phyloP scores from a whole-genome alignment of 2,113 vertebrate genomes.

The Triplophysa dalaica region DNA sequence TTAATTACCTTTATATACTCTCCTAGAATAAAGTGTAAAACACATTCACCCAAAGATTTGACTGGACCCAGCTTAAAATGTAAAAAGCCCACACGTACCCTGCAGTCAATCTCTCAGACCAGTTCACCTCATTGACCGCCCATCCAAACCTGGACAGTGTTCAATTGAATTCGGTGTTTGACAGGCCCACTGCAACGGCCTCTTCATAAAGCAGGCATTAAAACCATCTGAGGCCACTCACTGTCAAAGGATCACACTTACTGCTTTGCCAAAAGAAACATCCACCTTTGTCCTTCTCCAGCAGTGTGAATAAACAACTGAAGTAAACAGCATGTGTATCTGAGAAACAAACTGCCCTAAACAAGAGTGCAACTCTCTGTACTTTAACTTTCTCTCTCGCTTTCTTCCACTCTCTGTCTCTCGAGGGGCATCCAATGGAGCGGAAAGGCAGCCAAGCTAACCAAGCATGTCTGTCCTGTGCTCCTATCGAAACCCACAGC shows the following conservation, averaged over 20 bases:
- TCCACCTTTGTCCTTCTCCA: conserved; percentile 18
- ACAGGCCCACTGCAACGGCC: conserved; percentile 1
- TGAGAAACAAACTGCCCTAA: conserved; percentile 65
- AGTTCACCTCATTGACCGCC: conserved; percentile 8
- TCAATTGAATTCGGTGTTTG: conserved; percentile 24
- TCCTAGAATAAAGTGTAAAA: no score
- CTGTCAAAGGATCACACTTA: conserved; percentile 28
- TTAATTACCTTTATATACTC: no score
- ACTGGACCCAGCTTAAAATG: no score
- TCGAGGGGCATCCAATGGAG: conserved; percentile 60
- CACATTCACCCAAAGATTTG: no score
- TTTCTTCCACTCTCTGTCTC: conserved; percentile 44
- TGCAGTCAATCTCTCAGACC: conserved; percentile 15
- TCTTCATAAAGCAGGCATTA: conserved; percentile 9
- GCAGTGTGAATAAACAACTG: conserved; percentile 64
- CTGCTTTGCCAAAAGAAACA: conserved; percentile 8
- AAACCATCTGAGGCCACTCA: conserved; percentile 5
- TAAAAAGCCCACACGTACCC: background rate
- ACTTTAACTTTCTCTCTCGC: conserved; percentile 56
- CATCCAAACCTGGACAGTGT: conserved; percentile 15
- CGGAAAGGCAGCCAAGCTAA: conserved; percentile 64
- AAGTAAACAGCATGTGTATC: conserved; percentile 63
- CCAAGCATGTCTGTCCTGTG: conserved; percentile 60
- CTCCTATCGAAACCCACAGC: conserved; percentile 39
- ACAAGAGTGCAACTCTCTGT: conserved; percentile 60